Evolutionary conservation across 2,113 vertebrate species (phyloP).

Genomic region (Stigmatopora nigra): DNA sequence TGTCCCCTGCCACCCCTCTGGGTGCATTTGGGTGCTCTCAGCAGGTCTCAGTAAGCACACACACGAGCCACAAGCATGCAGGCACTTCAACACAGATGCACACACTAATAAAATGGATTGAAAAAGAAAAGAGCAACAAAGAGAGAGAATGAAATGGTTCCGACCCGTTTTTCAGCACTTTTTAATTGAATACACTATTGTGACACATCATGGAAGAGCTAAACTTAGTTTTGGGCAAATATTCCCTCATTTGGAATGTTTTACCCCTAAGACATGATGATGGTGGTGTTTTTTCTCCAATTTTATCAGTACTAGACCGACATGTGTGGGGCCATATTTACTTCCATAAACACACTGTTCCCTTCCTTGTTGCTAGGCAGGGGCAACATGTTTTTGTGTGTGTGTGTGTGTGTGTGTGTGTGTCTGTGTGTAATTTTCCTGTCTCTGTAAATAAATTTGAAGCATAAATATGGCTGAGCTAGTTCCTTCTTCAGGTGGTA

Average conservation of each 20-base stretch:
- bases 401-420: not conserved
- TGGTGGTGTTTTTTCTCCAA: too few species aligned
- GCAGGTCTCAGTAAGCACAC: conserved; percentile 65
- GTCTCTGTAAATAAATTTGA: not conserved
- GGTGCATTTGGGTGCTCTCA: conserved; percentile 62
- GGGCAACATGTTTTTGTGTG: not conserved
- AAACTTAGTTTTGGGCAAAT: too few species aligned
- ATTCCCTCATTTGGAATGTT: too few species aligned
- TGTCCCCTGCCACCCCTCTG: conserved; percentile 70
- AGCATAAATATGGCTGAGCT: not conserved
- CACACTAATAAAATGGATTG: not conserved
- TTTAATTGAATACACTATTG: too few species aligned
- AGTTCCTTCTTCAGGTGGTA: not conserved
- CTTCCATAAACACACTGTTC: not conserved
- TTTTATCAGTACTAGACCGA: too few species aligned
- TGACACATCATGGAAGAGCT: too few species aligned
- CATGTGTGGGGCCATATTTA: too few species aligned
- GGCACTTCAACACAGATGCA: conserved; percentile 21
- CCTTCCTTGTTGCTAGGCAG: not conserved
- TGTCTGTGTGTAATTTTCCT: not conserved
- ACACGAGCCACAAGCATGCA: conserved; percentile 17
- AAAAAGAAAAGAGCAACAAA: too few species aligned
- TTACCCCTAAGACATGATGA: too few species aligned
- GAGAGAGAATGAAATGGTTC: too few species aligned
- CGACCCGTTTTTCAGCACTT: too few species aligned